phyloP scores from a whole-genome alignment of 2,888 invertebrate species.

The Trissolcus japonicus region DNA sequence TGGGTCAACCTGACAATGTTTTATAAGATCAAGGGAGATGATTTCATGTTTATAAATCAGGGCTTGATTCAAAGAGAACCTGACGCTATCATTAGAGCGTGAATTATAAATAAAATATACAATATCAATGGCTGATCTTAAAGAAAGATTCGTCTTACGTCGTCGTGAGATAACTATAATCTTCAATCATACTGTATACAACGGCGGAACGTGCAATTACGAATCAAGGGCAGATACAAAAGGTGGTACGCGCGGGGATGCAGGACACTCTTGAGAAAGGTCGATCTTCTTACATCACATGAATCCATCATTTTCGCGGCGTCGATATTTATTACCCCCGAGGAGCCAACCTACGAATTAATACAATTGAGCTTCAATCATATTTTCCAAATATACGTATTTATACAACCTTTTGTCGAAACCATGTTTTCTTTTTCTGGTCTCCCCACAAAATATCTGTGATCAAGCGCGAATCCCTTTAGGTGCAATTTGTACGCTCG shows the following conservation, averaged over 20 bases:
- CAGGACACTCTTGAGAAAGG: conserved; percentile 31
- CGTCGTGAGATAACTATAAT: conserved; percentile 69
- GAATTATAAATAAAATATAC: conserved; percentile 38
- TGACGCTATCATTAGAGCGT: conserved; percentile 43
- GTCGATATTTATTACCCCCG: not conserved
- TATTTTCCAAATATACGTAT: no score
- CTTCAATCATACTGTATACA: conserved; percentile 70
- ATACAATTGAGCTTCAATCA: no score
- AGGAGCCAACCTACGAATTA: no score
- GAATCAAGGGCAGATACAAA: conserved; percentile 63
- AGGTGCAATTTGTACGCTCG: not conserved
- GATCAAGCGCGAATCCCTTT: no score
- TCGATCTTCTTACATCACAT: conserved; percentile 24
- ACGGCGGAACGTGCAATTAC: conserved; percentile 68
- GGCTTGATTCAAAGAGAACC: conserved; percentile 38
- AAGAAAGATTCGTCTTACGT: conserved; percentile 39
- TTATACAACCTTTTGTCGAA: no score
- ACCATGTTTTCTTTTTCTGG: no score
- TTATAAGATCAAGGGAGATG: conserved; percentile 10
- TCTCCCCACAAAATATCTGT: no score
- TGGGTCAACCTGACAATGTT: conserved; percentile 14
- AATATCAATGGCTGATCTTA: conserved; percentile 39
- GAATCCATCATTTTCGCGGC: conserved; percentile 19
- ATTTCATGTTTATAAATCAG: conserved; percentile 38
- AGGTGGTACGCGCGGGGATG: conserved; percentile 15